Evolutionary conservation across 2,797 vertebrate species (phyloP).

Genomic region (Gambelia wislizenii): DNA sequence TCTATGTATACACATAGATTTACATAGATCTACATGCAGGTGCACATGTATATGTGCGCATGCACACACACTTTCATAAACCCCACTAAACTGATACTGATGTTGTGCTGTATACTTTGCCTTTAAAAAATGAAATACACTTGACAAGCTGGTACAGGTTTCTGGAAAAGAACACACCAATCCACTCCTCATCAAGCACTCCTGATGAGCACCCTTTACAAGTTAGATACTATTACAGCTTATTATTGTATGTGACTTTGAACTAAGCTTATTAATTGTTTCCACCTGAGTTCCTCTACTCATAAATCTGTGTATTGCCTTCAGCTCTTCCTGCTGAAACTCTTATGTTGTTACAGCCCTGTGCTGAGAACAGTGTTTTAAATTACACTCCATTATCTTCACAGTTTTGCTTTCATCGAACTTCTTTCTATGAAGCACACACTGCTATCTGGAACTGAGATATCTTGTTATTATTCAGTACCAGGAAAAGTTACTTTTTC

Average conservation of each 20-base stretch:
- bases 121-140: constrained; percentile 2
- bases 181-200: not conserved
- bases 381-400: not conserved
- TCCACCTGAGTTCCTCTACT: not conserved
- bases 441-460: not conserved
- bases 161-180: constrained; percentile 25
- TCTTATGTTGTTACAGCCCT: not conserved
- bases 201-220: constrained; percentile 39
- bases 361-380: not conserved
- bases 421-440: constrained; percentile 10
- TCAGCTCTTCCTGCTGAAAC: constrained; percentile 43
- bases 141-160: constrained; percentile 60
- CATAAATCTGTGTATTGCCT: constrained; percentile 22
- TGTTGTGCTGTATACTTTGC: constrained; percentile 19
- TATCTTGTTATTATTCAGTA: not conserved
- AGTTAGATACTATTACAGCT: constrained; percentile 43
- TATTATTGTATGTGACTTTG: constrained; percentile 36
- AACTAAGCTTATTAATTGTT: constrained; percentile 42
- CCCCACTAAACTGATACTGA: too few relatives aligned
- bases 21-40: too few relatives aligned
- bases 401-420: not conserved
- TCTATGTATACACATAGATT: too few relatives aligned
- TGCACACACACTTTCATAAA: too few relatives aligned
- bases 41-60: too few relatives aligned
- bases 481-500: too few relatives aligned